Evolutionary conservation across 2,888 invertebrate species (phyloP).

Genomic region (Drosophila diplacantha): DNA sequence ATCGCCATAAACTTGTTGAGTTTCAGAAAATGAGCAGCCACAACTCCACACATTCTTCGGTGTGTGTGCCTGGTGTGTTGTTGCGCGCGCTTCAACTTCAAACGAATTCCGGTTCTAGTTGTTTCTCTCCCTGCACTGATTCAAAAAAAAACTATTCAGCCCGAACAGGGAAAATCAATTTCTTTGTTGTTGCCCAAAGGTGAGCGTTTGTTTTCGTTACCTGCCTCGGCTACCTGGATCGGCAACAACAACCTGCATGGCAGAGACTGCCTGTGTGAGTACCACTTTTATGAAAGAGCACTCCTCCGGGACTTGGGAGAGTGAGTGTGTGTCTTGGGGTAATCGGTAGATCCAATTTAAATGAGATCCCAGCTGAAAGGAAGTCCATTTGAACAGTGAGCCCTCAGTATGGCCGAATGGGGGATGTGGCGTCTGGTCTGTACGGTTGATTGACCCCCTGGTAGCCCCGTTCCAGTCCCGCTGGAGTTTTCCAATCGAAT

Average conservation of each 20-base stretch:
- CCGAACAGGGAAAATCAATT: conserved; percentile 67
- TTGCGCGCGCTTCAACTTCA: conserved; percentile 57
- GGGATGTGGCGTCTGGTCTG: neutral
- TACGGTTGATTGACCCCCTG: neutral
- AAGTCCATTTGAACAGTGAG: conserved; percentile 27
- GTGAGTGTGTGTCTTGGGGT: conserved; percentile 21
- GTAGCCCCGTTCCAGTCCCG: conserved; percentile 2
- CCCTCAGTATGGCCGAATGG: conserved; percentile 25
- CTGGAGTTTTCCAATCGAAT: neutral
- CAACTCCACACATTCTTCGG: conserved; percentile 8
- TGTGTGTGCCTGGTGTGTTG: conserved; percentile 34
- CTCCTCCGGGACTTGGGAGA: neutral
- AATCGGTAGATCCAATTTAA: conserved; percentile 64
- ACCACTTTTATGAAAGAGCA: conserved; percentile 19
- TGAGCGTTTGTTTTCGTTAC: conserved; percentile 47
- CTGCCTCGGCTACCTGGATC: conserved; percentile 38
- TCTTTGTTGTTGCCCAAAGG: conserved; percentile 52
- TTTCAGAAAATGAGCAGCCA: conserved; percentile 5
- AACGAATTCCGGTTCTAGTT: conserved; percentile 66
- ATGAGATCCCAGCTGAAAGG: conserved; percentile 43
- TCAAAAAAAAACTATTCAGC: conserved; percentile 50
- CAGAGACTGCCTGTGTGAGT: conserved; percentile 21
- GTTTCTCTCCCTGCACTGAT: conserved; percentile 55
- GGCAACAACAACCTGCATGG: conserved; percentile 27
- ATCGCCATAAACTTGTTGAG: neutral